These are phyloP conservation scores for Ashinkailepas kermadecensis DNA, from an alignment of 2,888 invertebrate genomes.

Conservation along the genomic window DNA sequence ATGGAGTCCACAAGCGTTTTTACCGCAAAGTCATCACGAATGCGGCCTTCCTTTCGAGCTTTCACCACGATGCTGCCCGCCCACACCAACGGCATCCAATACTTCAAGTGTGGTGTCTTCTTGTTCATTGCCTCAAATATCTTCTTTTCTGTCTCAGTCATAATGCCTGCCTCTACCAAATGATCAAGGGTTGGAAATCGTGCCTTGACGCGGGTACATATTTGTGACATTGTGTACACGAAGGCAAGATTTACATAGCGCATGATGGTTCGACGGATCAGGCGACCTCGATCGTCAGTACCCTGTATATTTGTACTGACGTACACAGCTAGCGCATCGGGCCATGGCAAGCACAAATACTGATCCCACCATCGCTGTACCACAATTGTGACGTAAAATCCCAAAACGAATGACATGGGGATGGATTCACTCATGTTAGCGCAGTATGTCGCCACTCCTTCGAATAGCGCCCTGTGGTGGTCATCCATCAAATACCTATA, in stretches of 20 bases:
- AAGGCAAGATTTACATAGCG: neutral
- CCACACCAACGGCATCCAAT: slow-evolving; percentile 92
- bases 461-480: slow-evolving; percentile 49
- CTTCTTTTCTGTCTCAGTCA: slow-evolving; percentile 84
- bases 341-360: slow-evolving; percentile 85
- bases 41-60: slow-evolving; percentile 73
- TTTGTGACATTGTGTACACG: neutral
- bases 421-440: slow-evolving; percentile 80
- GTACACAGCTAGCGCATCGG: slow-evolving; percentile 83
- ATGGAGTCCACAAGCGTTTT: slow-evolving; percentile 82
- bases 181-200: neutral
- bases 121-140: slow-evolving; percentile 84
- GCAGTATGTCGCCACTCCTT: slow-evolving; percentile 75
- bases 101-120: slow-evolving; percentile 78
- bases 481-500: slow-evolving; percentile 52
- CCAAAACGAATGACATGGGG: slow-evolving; percentile 90
- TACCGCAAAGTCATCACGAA: slow-evolving; percentile 82
- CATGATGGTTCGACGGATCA: neutral
- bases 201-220: neutral
- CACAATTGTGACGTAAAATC: slow-evolving; percentile 86
- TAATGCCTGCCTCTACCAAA: slow-evolving; percentile 45
- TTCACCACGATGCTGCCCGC: slow-evolving; percentile 84
- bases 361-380: slow-evolving; percentile 95
- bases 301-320: slow-evolving; percentile 86
- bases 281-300: slow-evolving; percentile 47